phyloP scores from a whole-genome alignment of 1,140 invertebrate genomes.

The Lineus longissimus region DNA sequence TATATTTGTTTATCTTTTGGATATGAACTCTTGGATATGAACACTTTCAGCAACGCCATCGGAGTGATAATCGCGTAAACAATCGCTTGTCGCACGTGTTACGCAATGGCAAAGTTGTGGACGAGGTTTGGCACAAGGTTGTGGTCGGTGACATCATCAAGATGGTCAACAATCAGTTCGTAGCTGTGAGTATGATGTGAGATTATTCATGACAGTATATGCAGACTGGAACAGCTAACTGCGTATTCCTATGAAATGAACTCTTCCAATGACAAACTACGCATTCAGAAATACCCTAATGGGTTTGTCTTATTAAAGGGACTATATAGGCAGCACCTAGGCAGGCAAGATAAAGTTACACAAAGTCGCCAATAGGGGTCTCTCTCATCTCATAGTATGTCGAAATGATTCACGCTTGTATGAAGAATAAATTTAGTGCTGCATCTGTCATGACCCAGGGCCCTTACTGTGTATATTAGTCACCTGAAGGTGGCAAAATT shows the following conservation, averaged over 20 bases:
- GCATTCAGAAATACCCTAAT: not conserved
- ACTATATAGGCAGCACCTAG: no score
- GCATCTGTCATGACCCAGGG: no score
- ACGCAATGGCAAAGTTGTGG: conserved; percentile 71
- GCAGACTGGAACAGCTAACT: not conserved
- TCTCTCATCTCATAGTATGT: no score
- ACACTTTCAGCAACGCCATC: conserved; percentile 45
- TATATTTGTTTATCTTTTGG: not conserved
- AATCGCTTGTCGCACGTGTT: conserved; percentile 55
- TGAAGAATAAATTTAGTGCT: no score
- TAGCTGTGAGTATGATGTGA: conserved; percentile 41
- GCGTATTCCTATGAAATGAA: not conserved
- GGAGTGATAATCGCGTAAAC: conserved; percentile 51
- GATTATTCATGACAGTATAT: no score
- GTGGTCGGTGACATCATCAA: conserved; percentile 91
- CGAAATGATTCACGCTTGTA: no score
- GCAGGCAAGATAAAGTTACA: no score
- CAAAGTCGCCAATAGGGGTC: no score
- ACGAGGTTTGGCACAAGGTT: conserved; percentile 82
- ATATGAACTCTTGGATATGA: not conserved
- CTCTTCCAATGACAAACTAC: not conserved
- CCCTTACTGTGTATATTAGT: no score
- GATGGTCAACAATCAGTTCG: conserved; percentile 59
- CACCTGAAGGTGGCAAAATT: no score
- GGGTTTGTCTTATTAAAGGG: no score